Conservation (phyloP, 1,140 invertebrate genomes). For the Drosophila takahashii region DNA sequence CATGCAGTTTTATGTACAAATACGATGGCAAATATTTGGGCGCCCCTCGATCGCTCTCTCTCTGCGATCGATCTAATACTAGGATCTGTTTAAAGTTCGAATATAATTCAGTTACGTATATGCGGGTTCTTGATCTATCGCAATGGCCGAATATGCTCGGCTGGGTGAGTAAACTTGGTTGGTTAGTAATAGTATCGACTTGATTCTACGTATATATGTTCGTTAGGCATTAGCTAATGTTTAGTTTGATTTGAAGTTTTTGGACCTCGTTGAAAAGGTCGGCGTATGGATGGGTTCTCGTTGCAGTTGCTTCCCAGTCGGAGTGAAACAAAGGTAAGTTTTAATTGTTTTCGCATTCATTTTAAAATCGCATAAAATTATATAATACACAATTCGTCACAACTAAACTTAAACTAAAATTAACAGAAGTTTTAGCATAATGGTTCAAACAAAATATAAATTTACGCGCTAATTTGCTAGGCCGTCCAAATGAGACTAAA, state of each 20-base stretch:
- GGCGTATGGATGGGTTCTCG: conserved; percentile 71
- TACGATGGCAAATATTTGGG: conserved; percentile 51
- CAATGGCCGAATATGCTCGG: conserved; percentile 33
- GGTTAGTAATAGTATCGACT: conserved; percentile 58
- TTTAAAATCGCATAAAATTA: conserved; percentile 80
- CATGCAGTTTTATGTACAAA: conserved; percentile 67
- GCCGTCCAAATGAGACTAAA: conserved; percentile 33
- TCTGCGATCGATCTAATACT: conserved; percentile 35
- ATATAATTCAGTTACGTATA: conserved; percentile 81
- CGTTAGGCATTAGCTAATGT: conserved; percentile 57
- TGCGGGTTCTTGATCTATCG: conserved; percentile 51
- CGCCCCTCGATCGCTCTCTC: conserved; percentile 15
- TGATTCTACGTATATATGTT: conserved; percentile 74
- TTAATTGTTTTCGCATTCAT: conserved; percentile 72
- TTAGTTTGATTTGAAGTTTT: conserved; percentile 48
- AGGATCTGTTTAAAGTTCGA: conserved; percentile 62
- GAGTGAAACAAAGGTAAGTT: conserved; percentile 51
- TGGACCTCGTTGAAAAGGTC: conserved; percentile 47
- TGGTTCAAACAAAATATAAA: conserved; percentile 60
- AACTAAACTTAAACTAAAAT: conserved; percentile 79
- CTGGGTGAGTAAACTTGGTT: conserved; percentile 50
- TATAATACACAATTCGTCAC: conserved; percentile 81
- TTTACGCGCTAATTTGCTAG: conserved; percentile 45
- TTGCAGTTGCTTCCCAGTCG: conserved; percentile 51
- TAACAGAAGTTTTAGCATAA: conserved; percentile 62